Evolutionary conservation across 2,797 vertebrate genomes (phyloP).

Genomic region (Mus spretus): DNA sequence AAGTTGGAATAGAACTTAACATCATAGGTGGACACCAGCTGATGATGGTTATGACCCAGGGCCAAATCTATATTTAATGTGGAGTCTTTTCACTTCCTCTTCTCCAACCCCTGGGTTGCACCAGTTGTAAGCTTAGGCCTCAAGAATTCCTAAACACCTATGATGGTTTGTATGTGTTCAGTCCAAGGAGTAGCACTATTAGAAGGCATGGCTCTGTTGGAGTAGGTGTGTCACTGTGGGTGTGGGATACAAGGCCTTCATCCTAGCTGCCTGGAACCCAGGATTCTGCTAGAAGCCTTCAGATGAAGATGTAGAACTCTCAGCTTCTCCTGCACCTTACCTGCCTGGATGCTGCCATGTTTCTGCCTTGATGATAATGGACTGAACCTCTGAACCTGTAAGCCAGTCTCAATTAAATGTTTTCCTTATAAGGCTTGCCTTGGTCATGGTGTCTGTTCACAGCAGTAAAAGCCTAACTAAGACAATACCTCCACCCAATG

Average conservation of each 20-base stretch:
- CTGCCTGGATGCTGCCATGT: background rate
- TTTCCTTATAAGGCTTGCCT: background rate
- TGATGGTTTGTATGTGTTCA: background rate
- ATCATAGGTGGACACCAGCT: background rate
- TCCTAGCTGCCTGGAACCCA: background rate
- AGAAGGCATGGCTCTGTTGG: background rate
- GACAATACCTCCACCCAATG: background rate
- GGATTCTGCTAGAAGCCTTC: background rate
- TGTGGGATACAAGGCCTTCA: background rate
- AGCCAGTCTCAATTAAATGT: background rate
- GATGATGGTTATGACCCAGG: background rate
- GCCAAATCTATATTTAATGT: background rate
- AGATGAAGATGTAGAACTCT: background rate
- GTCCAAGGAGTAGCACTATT: background rate
- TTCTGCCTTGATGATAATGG: background rate
- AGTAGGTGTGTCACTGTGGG: background rate
- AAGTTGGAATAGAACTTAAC: slow-evolving; percentile 31
- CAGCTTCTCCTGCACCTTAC: background rate
- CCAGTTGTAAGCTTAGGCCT: background rate
- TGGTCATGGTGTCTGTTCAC: background rate
- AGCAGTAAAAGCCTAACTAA: background rate
- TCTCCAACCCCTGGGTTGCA: accelerated
- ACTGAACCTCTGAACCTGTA: background rate
- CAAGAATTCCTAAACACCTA: background rate
- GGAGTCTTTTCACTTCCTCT: background rate